Conservation (phyloP, 2,113 vertebrate genomes). For the Gasterosteus aculeatus region DNA sequence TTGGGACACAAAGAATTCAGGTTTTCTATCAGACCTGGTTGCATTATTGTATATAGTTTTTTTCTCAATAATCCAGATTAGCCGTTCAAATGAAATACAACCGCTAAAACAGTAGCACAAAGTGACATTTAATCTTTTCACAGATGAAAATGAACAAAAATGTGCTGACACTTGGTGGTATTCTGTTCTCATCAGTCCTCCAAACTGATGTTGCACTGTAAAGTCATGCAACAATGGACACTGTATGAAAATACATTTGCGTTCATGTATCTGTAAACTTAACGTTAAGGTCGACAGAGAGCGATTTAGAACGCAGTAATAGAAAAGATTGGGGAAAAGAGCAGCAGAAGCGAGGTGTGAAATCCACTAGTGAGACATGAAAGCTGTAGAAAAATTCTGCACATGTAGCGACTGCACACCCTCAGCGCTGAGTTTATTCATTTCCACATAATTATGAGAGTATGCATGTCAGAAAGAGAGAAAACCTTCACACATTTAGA, state of each 20-base stretch:
- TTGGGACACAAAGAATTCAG: background rate
- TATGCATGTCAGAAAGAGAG: slow-evolving; percentile 3
- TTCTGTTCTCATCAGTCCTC: background rate
- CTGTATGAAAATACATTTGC: background rate
- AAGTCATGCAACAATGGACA: background rate
- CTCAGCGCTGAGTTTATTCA: background rate
- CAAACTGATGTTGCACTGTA: background rate
- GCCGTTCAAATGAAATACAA: background rate
- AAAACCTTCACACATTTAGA: slow-evolving; percentile 15
- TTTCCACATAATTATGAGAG: slow-evolving; percentile 28
- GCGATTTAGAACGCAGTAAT: background rate
- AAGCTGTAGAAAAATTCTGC: slow-evolving; percentile 5
- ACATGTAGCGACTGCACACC: slow-evolving; percentile 5
- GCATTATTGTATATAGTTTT: background rate
- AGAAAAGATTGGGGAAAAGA: slow-evolving; percentile 3
- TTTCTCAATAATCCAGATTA: background rate
- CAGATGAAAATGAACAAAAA: background rate
- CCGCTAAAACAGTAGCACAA: background rate
- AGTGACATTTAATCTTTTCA: background rate
- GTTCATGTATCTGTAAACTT: background rate
- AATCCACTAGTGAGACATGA: slow-evolving; percentile 7
- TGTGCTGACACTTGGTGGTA: background rate
- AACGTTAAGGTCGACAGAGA: background rate
- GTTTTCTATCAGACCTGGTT: background rate
- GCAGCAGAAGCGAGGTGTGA: background rate